Conservation (phyloP, 2,888 invertebrate genomes). For the Rhaphigaster nebulosa region DNA sequence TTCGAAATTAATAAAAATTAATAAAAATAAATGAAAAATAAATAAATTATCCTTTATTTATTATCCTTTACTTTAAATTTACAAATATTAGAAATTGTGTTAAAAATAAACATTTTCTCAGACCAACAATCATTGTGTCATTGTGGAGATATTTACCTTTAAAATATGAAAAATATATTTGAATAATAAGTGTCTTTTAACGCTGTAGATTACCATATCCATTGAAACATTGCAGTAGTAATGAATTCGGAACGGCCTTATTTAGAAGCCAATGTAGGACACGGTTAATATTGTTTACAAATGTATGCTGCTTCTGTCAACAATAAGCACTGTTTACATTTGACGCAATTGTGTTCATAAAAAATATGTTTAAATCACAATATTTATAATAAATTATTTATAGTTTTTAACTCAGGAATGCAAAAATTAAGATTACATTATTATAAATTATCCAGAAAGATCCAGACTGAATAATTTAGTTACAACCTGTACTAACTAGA, state of each 20-base stretch:
- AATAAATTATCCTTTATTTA: no score
- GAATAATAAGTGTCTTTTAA: neutral
- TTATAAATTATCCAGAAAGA: no score
- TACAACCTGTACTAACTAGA: no score
- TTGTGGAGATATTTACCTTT: neutral
- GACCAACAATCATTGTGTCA: neutral
- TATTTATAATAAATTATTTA: no score
- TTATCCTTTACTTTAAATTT: no score
- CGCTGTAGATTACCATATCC: neutral
- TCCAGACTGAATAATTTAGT: no score
- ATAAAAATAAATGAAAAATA: no score
- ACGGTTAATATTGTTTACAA: neutral
- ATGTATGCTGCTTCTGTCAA: neutral
- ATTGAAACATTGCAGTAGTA: neutral
- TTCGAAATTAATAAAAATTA: no score
- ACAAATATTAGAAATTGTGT: neutral
- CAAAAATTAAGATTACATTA: no score
- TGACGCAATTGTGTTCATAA: neutral
- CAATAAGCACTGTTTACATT: neutral
- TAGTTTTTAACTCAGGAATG: no score
- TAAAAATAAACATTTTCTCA: neutral
- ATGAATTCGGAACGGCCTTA: neutral
- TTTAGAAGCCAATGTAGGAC: neutral
- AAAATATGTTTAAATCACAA: neutral
- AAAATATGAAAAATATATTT: neutral